These are phyloP conservation scores for Dioctria rufipes DNA, from an alignment of 2,888 invertebrate species.

Conservation along the genomic window DNA sequence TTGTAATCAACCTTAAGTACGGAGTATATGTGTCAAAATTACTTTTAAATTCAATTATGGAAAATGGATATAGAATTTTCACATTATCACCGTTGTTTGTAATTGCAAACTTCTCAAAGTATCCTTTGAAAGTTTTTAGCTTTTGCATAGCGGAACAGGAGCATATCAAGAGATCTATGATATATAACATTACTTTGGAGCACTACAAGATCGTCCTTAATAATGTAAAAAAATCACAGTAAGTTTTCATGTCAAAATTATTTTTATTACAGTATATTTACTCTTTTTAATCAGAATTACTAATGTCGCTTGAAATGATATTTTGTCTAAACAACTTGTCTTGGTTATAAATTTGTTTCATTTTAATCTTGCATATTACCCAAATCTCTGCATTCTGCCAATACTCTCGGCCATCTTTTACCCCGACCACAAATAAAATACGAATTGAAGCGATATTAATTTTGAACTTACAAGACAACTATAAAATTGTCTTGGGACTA, in stretches of 20 bases:
- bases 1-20: slow-evolving; percentile 65
- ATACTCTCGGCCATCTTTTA: too few species aligned
- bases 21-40: slow-evolving; percentile 64
- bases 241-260: neutral
- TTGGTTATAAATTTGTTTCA: too few species aligned
- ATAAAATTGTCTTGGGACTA: too few species aligned
- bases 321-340: too few species aligned
- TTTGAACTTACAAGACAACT: too few species aligned
- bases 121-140: slow-evolving; percentile 63
- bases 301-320: too few species aligned
- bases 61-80: slow-evolving; percentile 66
- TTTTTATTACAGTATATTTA: too few species aligned
- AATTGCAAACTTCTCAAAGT: slow-evolving; percentile 66
- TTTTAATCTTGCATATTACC: too few species aligned
- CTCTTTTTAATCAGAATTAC: too few species aligned
- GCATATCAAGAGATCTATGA: slow-evolving; percentile 54
- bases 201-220: neutral
- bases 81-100: slow-evolving; percentile 67
- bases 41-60: slow-evolving; percentile 64
- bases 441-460: too few species aligned
- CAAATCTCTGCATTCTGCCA: too few species aligned
- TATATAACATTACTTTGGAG: neutral
- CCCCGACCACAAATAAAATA: too few species aligned
- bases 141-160: slow-evolving; percentile 68
- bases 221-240: neutral